phyloP scores from a whole-genome alignment of 2,113 vertebrate genomes.

The Mixornis gularis region DNA sequence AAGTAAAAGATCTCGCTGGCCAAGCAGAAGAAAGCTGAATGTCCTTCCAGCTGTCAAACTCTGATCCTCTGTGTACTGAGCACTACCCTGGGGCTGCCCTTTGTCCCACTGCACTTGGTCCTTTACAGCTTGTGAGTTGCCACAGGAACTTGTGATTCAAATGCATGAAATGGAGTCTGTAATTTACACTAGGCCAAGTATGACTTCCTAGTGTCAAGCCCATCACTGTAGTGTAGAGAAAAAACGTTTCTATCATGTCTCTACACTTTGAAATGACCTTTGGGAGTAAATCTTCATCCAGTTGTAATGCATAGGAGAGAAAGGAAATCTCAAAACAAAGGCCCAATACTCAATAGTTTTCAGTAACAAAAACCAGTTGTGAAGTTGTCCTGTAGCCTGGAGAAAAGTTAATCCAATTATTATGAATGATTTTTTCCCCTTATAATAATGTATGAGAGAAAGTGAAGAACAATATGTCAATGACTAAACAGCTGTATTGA shows the following conservation, averaged over 20 bases:
- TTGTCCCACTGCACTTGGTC: not conserved
- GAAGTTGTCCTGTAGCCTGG: not conserved
- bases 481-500: not conserved
- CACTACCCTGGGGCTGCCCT: not conserved
- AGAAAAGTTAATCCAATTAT: not conserved
- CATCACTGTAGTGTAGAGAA: fast-evolving
- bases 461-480: not conserved
- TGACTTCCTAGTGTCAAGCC: not conserved
- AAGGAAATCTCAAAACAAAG: not conserved
- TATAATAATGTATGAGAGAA: not conserved
- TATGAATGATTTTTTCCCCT: not conserved
- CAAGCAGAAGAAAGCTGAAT: not conserved
- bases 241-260: not conserved
- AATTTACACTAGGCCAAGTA: not conserved
- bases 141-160: not conserved
- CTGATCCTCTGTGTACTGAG: fast-evolving
- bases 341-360: not conserved
- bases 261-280: not conserved
- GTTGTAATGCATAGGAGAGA: not conserved
- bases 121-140: not conserved
- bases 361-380: not conserved
- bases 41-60: not conserved
- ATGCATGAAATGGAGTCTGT: not conserved
- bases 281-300: not conserved
- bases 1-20: not conserved